A percentile compares a stretch with the other conserved stretches of the same genome.
Conservation (phyloP, 2,113 vertebrate species). For the Platanista minor region DNA sequence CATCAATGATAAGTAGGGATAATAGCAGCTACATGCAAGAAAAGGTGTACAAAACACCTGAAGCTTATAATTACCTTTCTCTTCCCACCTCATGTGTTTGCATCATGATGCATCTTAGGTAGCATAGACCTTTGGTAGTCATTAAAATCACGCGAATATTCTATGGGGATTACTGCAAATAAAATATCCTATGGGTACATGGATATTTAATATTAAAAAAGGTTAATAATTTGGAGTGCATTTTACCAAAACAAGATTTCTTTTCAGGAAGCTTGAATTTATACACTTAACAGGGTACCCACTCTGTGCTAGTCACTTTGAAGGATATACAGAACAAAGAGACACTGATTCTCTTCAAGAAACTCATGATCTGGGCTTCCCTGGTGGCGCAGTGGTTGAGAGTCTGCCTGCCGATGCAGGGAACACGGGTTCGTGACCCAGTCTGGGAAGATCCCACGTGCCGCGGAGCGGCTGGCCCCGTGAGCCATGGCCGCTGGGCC, state of each 20-base stretch:
- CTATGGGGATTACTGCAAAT: background rate
- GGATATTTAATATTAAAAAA: constrained; percentile 12
- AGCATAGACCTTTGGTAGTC: background rate
- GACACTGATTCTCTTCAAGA: background rate
- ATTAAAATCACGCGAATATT: constrained; percentile 11
- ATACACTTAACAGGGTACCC: background rate
- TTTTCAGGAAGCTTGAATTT: background rate
- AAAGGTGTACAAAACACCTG: constrained; percentile 6
- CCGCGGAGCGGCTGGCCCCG: too few species aligned
- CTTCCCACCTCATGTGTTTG: background rate
- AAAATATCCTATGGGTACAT: background rate
- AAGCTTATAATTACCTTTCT: constrained; percentile 40
- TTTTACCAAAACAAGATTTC: background rate
- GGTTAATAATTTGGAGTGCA: background rate
- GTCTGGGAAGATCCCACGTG: too few species aligned
- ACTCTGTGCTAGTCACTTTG: background rate
- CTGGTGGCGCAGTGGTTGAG: too few species aligned
- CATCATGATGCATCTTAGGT: background rate
- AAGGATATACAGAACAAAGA: background rate
- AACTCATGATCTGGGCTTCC: background rate
- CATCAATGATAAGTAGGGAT: constrained; percentile 34
- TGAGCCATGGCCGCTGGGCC: too few species aligned
- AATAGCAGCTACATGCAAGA: constrained; percentile 41
- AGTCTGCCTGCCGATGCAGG: too few species aligned
- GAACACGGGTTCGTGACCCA: too few species aligned